phyloP scores from a whole-genome alignment of 2,113 vertebrate genomes.

The Gymnocephalus cernua region DNA sequence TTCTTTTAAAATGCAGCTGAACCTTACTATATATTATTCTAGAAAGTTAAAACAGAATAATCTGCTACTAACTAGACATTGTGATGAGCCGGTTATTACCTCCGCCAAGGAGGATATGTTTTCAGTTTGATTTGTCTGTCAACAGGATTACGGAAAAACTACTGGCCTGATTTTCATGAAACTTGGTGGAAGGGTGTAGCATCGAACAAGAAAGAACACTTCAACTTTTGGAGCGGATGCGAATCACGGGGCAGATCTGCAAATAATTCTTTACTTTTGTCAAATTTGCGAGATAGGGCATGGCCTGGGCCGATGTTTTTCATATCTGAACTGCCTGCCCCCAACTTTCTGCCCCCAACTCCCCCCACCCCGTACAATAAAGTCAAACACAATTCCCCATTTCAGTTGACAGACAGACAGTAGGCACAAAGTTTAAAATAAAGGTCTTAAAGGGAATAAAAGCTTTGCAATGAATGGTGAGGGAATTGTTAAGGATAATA shows the following conservation, averaged over 20 bases:
- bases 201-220: no score
- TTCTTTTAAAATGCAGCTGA: background rate
- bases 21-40: background rate
- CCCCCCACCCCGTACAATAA: conserved; percentile 35
- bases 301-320: conserved; percentile 6
- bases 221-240: no score
- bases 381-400: conserved; percentile 70
- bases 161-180: no score
- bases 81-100: no score
- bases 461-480: conserved; percentile 79
- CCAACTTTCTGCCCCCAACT: background rate
- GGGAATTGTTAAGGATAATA: conserved; percentile 85
- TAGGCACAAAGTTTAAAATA: conserved; percentile 81
- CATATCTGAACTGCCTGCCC: conserved; percentile 49
- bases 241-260: no score
- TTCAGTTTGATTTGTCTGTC: no score
- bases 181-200: no score
- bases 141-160: no score
- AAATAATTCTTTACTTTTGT: no score
- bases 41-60: background rate
- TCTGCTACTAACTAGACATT: background rate
- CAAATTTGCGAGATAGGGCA: no score
- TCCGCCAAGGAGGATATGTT: no score
- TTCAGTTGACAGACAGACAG: conserved; percentile 80
- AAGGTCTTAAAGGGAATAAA: conserved; percentile 84